Percentiles rank a stretch among this genome's conserved stretches.
Conservation (phyloP, 2,888 invertebrate species). For the Tuta absoluta region DNA sequence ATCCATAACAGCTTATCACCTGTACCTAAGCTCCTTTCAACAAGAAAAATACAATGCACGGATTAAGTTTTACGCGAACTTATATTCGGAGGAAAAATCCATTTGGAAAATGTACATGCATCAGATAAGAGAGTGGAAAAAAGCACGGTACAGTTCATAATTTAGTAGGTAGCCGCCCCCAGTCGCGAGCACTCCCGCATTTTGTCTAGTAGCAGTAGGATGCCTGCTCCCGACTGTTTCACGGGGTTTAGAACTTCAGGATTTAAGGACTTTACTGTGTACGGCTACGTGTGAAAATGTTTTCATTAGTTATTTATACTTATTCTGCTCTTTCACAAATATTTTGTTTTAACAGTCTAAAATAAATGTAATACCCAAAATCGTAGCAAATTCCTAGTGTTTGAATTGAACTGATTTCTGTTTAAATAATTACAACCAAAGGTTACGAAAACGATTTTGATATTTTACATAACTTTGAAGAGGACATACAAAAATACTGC, state of each 20-base stretch:
- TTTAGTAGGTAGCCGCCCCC: conserved; percentile 7
- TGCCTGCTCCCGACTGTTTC: conserved; percentile 1
- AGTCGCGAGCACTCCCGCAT: conserved; percentile 3
- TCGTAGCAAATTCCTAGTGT: background rate
- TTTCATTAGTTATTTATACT: background rate
- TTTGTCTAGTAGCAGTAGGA: conserved; percentile 13
- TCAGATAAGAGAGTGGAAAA: conserved; percentile 3
- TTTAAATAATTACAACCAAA: too few species aligned
- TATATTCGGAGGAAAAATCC: conserved; percentile 10
- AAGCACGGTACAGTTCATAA: conserved; percentile 6
- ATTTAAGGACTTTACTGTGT: conserved; percentile 4
- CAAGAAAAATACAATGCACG: conserved; percentile 7
- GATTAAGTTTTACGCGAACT: background rate
- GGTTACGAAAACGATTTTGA: background rate
- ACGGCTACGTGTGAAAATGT: background rate
- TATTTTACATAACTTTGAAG: background rate
- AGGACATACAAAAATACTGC: background rate
- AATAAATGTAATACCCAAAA: too few species aligned
- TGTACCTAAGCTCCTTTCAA: conserved; percentile 23
- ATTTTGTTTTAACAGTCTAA: too few species aligned
- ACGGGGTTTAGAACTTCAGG: conserved; percentile 7
- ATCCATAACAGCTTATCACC: background rate
- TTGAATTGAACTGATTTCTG: too few species aligned
- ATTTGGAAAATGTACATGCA: conserved; percentile 6
- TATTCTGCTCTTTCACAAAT: background rate